Evolutionary conservation across 2,797 vertebrate species (phyloP).

Genomic region (Tenualosa thibaudeaui): DNA sequence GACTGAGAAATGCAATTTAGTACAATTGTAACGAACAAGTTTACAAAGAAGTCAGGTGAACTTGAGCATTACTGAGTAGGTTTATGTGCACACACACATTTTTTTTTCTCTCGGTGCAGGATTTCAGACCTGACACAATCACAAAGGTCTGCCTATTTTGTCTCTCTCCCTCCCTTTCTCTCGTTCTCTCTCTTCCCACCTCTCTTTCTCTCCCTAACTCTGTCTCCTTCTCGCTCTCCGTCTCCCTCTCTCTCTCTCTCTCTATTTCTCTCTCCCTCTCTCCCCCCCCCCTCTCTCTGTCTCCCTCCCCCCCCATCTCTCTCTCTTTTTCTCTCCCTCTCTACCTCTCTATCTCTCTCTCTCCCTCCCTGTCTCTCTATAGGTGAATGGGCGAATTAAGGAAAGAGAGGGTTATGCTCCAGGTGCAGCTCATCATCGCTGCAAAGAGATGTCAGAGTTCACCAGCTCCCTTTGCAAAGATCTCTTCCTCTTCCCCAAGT

Average conservation of each 20-base stretch:
- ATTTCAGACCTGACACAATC: background rate
- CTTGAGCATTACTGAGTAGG: too few species aligned
- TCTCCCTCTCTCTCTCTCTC: background rate
- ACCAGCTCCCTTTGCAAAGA: slow-evolving; percentile 92
- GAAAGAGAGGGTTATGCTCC: slow-evolving; percentile 92
- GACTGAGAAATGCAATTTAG: too few species aligned
- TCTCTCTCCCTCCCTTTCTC: background rate
- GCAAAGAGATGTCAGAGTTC: slow-evolving; percentile 99
- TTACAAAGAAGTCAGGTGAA: too few species aligned
- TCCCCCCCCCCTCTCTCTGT: background rate
- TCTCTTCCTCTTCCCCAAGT: slow-evolving; percentile 93
- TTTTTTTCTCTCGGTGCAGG: background rate
- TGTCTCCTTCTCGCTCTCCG: background rate
- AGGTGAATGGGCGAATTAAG: slow-evolving; percentile 93
- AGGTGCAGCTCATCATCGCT: slow-evolving; percentile 91
- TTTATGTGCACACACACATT: too few species aligned
- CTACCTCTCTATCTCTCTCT: too few species aligned
- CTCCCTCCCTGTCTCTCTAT: slow-evolving; percentile 33
- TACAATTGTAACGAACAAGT: too few species aligned
- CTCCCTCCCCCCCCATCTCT: background rate
- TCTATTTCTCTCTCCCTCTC: background rate
- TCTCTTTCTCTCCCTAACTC: too few species aligned
- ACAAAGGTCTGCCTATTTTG: background rate
- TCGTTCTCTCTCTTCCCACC: too few species aligned
- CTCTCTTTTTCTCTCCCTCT: background rate